These are phyloP conservation scores for Protonemura montana DNA, from an alignment of 2,888 invertebrate species.

Conservation along the genomic window DNA sequence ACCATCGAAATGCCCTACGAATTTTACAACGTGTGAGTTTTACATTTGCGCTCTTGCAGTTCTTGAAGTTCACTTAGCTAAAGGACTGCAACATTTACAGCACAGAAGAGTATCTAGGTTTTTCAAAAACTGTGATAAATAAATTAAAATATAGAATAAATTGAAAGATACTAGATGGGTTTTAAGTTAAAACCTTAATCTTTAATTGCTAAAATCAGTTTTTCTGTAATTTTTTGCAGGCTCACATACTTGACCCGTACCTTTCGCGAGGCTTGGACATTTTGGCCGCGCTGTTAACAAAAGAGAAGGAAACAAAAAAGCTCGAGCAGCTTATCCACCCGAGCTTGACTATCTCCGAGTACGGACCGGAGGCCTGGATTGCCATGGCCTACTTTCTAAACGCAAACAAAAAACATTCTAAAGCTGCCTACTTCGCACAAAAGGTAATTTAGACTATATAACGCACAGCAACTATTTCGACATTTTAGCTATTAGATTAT, in stretches of 20 bases:
- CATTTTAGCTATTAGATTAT: no score
- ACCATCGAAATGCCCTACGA: slow-evolving; percentile 70
- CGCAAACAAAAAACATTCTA: slow-evolving; percentile 69
- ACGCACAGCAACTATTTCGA: no score
- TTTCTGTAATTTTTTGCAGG: slow-evolving; percentile 55
- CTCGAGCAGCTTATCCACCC: slow-evolving; percentile 69
- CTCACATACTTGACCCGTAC: slow-evolving; percentile 63
- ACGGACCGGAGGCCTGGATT: slow-evolving; percentile 76
- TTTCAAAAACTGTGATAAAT: no score
- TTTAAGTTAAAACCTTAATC: no score
- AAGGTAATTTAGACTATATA: slow-evolving; percentile 61
- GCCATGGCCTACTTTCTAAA: slow-evolving; percentile 77
- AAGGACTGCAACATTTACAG: no score
- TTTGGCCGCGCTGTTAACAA: slow-evolving; percentile 68
- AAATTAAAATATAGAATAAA: no score
- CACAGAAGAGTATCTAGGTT: no score
- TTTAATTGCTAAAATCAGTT: no score
- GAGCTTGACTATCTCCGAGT: slow-evolving; percentile 61
- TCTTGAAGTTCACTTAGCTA: no score
- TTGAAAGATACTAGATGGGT: no score
- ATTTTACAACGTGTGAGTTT: slow-evolving; percentile 58
- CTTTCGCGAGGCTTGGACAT: slow-evolving; percentile 70
- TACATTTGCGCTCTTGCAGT: no score
- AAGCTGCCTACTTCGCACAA: slow-evolving; percentile 76
- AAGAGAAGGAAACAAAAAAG: slow-evolving; percentile 67